Evolutionary conservation across 2,797 vertebrate genomes (phyloP).

Genomic region (Hephaestus fuliginosus): DNA sequence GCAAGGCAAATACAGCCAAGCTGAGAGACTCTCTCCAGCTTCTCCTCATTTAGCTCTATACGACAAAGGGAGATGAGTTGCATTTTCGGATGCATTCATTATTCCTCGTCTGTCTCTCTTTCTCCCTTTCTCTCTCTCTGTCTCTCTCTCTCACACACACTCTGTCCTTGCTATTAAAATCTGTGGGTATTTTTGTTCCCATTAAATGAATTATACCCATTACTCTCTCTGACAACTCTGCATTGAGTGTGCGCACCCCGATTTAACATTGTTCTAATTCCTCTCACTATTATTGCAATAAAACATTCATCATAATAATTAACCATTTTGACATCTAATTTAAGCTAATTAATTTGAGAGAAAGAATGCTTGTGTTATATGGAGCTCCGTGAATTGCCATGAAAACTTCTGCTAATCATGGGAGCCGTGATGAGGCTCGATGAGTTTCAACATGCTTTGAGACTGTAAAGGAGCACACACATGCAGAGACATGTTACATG

Average conservation of each 20-base stretch:
- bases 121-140: slow-evolving; percentile 22
- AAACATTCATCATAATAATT: slow-evolving; percentile 86
- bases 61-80: slow-evolving; percentile 72
- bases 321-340: slow-evolving; percentile 86
- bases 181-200: slow-evolving; percentile 82
- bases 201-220: slow-evolving; percentile 84
- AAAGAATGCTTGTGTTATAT: slow-evolving; percentile 68
- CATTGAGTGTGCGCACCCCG: slow-evolving; percentile 78
- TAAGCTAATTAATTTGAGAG: slow-evolving; percentile 82
- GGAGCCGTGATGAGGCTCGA: slow-evolving; percentile 34
- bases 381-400: slow-evolving; percentile 57
- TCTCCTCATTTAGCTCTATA: slow-evolving; percentile 63
- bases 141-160: slow-evolving; percentile 32
- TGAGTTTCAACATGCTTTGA: slow-evolving; percentile 34
- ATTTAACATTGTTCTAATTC: slow-evolving; percentile 85
- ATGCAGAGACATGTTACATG: slow-evolving; percentile 11
- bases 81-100: slow-evolving; percentile 72
- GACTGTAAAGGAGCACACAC: slow-evolving; percentile 16
- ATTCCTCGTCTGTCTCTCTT: slow-evolving; percentile 47
- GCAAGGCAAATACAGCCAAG: slow-evolving; percentile 58
- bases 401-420: slow-evolving; percentile 64
- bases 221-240: slow-evolving; percentile 84
- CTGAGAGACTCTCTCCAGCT: slow-evolving; percentile 60
- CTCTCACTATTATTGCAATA: slow-evolving; percentile 85
- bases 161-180: slow-evolving; percentile 79